phyloP scores from a whole-genome alignment of 2,888 invertebrate genomes.

The Tortrix viridana region DNA sequence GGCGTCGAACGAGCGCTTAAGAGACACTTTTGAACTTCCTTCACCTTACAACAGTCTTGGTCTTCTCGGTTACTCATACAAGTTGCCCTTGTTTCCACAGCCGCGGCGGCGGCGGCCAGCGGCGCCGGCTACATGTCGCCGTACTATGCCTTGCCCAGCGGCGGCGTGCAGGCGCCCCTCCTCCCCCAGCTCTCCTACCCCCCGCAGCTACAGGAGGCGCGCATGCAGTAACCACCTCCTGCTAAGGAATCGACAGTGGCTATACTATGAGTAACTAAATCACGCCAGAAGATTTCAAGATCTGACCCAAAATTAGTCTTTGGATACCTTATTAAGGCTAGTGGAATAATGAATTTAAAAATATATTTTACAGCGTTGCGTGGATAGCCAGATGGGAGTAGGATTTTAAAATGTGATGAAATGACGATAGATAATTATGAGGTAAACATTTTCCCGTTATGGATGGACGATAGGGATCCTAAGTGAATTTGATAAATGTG shows the following conservation, averaged over 20 bases:
- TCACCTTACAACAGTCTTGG: background rate
- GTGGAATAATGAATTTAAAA: constrained; percentile 26
- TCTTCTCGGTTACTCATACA: constrained; percentile 2
- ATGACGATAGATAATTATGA: constrained; percentile 32
- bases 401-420: constrained; percentile 36
- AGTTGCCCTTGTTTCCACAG: constrained; percentile 53
- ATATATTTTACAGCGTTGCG: constrained; percentile 26
- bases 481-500: constrained; percentile 23
- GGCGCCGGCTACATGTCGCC: constrained; percentile 90
- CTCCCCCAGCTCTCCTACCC: constrained; percentile 87
- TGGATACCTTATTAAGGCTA: constrained; percentile 41
- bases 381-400: constrained; percentile 30
- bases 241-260: constrained; percentile 37
- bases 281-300: constrained; percentile 32
- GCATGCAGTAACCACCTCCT: constrained; percentile 85
- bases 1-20: no score
- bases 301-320: constrained; percentile 38
- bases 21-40: no score
- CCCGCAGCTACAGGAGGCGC: constrained; percentile 89
- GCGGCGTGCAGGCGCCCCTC: constrained; percentile 84
- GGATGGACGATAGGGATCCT: constrained; percentile 28
- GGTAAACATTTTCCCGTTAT: constrained; percentile 15
- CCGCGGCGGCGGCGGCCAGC: constrained; percentile 80
- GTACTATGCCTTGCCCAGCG: constrained; percentile 88
- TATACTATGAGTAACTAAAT: constrained; percentile 26